Evolutionary conservation across 2,888 invertebrate genomes (phyloP), one percentile per base, ranked within the genome.

Genomic region (Phalangium opilio): DNA sequence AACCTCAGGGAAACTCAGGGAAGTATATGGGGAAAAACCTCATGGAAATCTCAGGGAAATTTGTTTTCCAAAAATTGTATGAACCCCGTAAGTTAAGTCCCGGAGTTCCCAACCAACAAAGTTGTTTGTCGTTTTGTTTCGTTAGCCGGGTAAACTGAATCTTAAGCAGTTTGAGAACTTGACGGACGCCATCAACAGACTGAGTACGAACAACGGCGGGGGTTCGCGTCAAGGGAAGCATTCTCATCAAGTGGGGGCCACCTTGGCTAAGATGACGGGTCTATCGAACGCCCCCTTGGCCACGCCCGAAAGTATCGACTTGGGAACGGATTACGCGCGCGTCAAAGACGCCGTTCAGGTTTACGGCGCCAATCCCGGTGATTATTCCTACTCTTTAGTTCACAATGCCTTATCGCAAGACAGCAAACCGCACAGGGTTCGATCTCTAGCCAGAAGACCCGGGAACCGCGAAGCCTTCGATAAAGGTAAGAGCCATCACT

Each of bases 141-240:
- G 45, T 50, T 84, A 86, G 77, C 86, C 87, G 14, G 87, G 87
- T 49, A 86, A 86, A 69, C 69, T 89, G 63, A 86, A 89, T 64
- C 72, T 86, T 73, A 84, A 83, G 67, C 85, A 86, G 65, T 89
- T 81, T 66, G 80, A 83, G 43, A 77, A 85, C 67, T 85, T 89
- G 50, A 84, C 84, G 59, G 85, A 87, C 63, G 86, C 84, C 4
- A 76, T 89, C 41, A 76, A 58, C 39, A 59, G 60, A 51, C 52
- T 61, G 45, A 61, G 55, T 75, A 67, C 69, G 75, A 61, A 70
- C 76, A 38, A 15, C n/a, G 10, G 18, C 10, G 8, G 27, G 47
- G 43, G 78, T 75, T 79, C 72, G 75, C 78, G 71, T 48, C 38
- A 38, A 10, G 17, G 17, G 17, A 38, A 38, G 38, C 27, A 27